Percentiles rank a stretch among this genome's conserved stretches.
phyloP scores from a whole-genome alignment of 2,888 invertebrate genomes.

The Ophonus ardosiacus region DNA sequence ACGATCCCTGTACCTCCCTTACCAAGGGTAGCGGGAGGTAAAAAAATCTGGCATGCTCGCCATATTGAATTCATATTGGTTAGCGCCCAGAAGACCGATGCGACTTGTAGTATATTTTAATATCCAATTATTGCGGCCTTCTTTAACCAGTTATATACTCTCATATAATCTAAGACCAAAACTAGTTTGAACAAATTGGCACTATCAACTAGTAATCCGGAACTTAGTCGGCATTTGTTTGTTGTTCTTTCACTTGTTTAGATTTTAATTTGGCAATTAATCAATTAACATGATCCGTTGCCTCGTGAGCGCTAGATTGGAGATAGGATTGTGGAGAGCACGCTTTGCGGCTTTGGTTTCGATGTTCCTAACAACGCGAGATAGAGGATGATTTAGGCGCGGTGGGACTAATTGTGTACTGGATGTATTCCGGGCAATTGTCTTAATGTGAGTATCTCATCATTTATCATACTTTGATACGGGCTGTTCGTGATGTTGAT shows the following conservation, averaged over 20 bases:
- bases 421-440: slow-evolving; percentile 32
- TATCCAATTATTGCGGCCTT: too few species aligned
- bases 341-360: slow-evolving; percentile 17
- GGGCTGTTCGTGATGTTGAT: slow-evolving; percentile 14
- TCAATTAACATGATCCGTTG: slow-evolving; percentile 50
- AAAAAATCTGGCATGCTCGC: too few species aligned
- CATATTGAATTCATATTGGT: too few species aligned
- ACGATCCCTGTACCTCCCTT: too few species aligned
- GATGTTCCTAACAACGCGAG: slow-evolving; percentile 19
- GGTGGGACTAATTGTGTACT: slow-evolving; percentile 40
- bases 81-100: too few species aligned
- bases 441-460: slow-evolving; percentile 1
- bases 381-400: slow-evolving; percentile 37
- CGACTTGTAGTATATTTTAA: too few species aligned
- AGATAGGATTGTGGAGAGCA: slow-evolving; percentile 30
- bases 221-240: slow-evolving; percentile 38
- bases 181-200: neutral
- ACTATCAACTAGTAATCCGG: neutral
- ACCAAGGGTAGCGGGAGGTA: too few species aligned
- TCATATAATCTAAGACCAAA: neutral
- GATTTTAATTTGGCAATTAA: slow-evolving; percentile 54
- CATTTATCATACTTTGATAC: slow-evolving; percentile 35
- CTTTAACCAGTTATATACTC: neutral
- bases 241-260: slow-evolving; percentile 48
- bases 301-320: slow-evolving; percentile 23